Evolutionary conservation across 2,888 invertebrate species (phyloP), one percentile per base, ranked within the genome.

Genomic region (Lordiphosa andalusiaca): DNA sequence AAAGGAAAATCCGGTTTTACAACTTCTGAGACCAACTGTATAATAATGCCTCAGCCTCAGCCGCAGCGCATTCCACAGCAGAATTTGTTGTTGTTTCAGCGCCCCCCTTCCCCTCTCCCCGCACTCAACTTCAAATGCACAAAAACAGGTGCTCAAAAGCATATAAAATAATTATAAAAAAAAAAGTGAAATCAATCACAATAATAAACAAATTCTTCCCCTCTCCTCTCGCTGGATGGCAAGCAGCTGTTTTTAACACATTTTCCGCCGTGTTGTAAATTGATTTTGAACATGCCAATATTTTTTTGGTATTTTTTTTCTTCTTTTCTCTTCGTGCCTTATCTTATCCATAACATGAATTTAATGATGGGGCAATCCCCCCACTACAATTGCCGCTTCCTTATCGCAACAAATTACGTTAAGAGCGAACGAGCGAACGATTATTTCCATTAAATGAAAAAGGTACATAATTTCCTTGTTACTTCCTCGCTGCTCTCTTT

Each of bases 1-100:
- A 80, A 83, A 75, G 73, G 80, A 78, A 84, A 84, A 84, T 86
- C 84, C 84, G 84, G 84, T 84, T 86, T 86, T 76, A 82, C 84
- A 78, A 84, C 84, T 85, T 77, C 73, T 77, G 56, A 51, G 48
- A 19, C 56, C 48, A n/a, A 6, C 33, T 38, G 21, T 44, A 39
- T n/a, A 12, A 23, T 21, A 21, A 23, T 39, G 53, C 33, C 33
- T 52, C 48, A 52, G 56, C 16, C 36, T 50, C 13, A 21, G 49
- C 16, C 1, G 16, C 16, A 16, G 16, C 16, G 16, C 16, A 16
- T 16, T 30, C 30, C 30, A 30, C 30, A 30, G 9, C 30, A 9
- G 9, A 30, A 30, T 30, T 30, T 30, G 41, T 33, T 55, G 48
- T 39, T 46, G 23, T 6, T 23, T 19, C 35, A 40, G 38, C 10